Percentiles rank a stretch among this genome's conserved stretches.
These are phyloP conservation scores for Danionella dracula DNA, from an alignment of 2,797 vertebrate species.

Conservation along the genomic window DNA sequence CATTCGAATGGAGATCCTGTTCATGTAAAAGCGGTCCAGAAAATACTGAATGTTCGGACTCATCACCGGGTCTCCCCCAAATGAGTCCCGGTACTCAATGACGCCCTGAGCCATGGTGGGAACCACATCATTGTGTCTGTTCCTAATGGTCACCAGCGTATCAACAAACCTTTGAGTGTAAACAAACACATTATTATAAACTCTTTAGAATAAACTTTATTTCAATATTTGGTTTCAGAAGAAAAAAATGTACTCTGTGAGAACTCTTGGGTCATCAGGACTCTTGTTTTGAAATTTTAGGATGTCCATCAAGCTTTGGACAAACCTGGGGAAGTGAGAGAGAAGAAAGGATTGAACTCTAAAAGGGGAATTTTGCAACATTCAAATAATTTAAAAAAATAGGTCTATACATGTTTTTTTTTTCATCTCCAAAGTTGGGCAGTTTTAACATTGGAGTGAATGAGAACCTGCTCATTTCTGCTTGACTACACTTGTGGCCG, in stretches of 20 bases:
- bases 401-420: no score
- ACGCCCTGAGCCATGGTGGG: slow-evolving; percentile 87
- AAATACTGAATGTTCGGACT: slow-evolving; percentile 89
- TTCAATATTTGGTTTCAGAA: no score
- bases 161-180: slow-evolving; percentile 70
- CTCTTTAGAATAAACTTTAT: no score
- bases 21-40: slow-evolving; percentile 88
- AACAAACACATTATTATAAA: neutral
- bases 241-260: slow-evolving; percentile 69
- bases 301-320: slow-evolving; percentile 84
- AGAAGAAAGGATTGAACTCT: no score
- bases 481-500: no score
- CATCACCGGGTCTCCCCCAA: slow-evolving; percentile 70
- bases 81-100: slow-evolving; percentile 80
- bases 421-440: no score
- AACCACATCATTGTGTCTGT: slow-evolving; percentile 85
- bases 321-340: slow-evolving; percentile 65
- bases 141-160: slow-evolving; percentile 76
- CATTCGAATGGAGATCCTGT: slow-evolving; percentile 89
- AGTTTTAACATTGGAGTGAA: no score
- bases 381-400: no score
- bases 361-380: no score
- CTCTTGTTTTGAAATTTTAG: slow-evolving; percentile 78
- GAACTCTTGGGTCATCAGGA: slow-evolving; percentile 73
- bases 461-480: no score